Conservation (phyloP, 1,140 invertebrate genomes). For the Acarapis woodi region DNA sequence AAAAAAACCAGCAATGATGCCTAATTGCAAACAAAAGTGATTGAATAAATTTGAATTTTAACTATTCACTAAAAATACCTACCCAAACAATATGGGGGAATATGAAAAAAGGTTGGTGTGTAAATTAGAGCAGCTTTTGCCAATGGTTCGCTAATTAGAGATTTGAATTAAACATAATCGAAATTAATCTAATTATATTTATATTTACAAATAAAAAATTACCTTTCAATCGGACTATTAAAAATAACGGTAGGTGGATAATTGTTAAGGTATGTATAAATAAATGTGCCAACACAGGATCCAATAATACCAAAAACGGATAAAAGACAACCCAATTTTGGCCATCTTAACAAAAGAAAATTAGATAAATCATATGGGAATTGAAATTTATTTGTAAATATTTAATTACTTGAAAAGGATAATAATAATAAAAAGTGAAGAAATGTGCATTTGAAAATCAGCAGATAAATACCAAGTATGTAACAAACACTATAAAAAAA, state of each 20-base stretch:
- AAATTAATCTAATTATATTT: background rate
- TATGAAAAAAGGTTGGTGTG: constrained; percentile 10
- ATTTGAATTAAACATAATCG: background rate
- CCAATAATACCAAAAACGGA: background rate
- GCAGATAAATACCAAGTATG: constrained; percentile 13
- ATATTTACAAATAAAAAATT: background rate
- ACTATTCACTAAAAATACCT: no score
- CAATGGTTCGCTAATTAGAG: background rate
- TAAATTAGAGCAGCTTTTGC: constrained; percentile 5
- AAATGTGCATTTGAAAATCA: constrained; percentile 12
- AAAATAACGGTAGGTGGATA: constrained; percentile 6
- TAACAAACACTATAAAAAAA: constrained; percentile 12
- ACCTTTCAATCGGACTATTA: constrained; percentile 6
- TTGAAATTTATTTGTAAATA: background rate
- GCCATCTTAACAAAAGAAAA: background rate
- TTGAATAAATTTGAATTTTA: no score
- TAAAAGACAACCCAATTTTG: background rate
- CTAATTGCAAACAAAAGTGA: no score
- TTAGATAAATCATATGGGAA: background rate
- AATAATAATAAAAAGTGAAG: constrained; percentile 9
- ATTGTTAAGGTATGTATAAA: constrained; percentile 1
- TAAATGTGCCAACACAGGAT: background rate
- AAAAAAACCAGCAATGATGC: constrained; percentile 1
- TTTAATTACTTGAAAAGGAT: constrained; percentile 11
- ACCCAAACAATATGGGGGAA: constrained; percentile 12